These are phyloP conservation scores for Bubo scandiacus DNA, from an alignment of 2,113 vertebrate species.

Conservation along the genomic window DNA sequence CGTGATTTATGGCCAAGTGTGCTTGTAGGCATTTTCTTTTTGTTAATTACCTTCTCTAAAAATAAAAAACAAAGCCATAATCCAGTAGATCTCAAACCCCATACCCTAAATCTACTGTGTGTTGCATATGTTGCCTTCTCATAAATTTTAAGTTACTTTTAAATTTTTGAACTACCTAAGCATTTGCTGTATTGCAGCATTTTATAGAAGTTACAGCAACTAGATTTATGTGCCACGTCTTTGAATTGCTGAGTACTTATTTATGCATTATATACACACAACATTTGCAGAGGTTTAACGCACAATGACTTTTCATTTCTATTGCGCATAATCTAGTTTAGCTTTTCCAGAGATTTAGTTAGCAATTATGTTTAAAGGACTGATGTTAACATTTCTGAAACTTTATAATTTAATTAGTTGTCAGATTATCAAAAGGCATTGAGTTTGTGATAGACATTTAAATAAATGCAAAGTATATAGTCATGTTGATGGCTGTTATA, in stretches of 20 bases:
- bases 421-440: slow-evolving; percentile 72
- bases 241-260: slow-evolving; percentile 54
- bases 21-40: neutral
- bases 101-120: neutral
- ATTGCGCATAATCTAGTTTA: slow-evolving; percentile 59
- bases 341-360: slow-evolving; percentile 64
- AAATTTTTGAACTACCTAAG: neutral
- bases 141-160: neutral
- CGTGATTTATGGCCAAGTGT: neutral
- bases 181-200: neutral
- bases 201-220: neutral
- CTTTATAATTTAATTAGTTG: slow-evolving; percentile 75
- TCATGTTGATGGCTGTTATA: slow-evolving; percentile 56
- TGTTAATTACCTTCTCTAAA: neutral
- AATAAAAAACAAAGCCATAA: neutral
- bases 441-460: slow-evolving; percentile 70
- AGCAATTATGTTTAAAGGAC: slow-evolving; percentile 63
- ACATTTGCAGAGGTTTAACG: slow-evolving; percentile 67
- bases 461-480: slow-evolving; percentile 70
- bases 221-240: neutral
- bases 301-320: slow-evolving; percentile 62
- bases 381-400: slow-evolving; percentile 67
- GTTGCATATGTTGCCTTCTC: neutral
- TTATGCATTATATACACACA: slow-evolving; percentile 57
- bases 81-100: neutral